Conservation (phyloP, 2,113 vertebrate genomes). For the Rousettus leschenaultii region DNA sequence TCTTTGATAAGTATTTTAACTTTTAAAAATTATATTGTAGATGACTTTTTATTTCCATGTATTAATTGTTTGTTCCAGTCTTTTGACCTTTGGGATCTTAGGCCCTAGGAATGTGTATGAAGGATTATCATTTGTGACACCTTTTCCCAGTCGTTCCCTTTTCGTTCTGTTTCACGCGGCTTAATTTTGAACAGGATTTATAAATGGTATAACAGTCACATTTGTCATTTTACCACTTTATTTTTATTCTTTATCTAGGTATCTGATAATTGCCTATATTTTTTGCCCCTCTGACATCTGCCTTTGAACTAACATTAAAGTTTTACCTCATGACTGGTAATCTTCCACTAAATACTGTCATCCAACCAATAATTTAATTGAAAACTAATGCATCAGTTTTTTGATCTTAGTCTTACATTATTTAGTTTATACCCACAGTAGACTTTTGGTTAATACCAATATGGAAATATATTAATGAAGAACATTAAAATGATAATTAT, state of each 20-base stretch:
- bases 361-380: constrained; percentile 22
- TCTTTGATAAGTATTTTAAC: constrained; percentile 8
- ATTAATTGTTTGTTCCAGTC: neutral
- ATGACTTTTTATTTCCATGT: neutral
- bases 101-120: neutral
- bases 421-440: constrained; percentile 30
- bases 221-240: neutral
- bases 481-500: neutral
- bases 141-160: neutral
- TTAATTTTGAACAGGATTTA: neutral
- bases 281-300: neutral
- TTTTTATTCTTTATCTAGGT: constrained; percentile 6
- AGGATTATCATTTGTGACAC: constrained; percentile 6
- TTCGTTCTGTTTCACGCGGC: neutral
- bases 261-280: neutral
- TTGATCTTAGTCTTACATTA: neutral
- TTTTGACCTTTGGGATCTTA: constrained; percentile 8
- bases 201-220: neutral
- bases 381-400: constrained; percentile 11
- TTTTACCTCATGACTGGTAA: constrained; percentile 1
- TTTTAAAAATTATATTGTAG: neutral
- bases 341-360: neutral
- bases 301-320: constrained; percentile 27
- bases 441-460: constrained; percentile 11
- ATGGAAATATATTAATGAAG: constrained; percentile 23